Conservation (phyloP, 2,113 vertebrate species). For the Chelonoidis abingdonii region DNA sequence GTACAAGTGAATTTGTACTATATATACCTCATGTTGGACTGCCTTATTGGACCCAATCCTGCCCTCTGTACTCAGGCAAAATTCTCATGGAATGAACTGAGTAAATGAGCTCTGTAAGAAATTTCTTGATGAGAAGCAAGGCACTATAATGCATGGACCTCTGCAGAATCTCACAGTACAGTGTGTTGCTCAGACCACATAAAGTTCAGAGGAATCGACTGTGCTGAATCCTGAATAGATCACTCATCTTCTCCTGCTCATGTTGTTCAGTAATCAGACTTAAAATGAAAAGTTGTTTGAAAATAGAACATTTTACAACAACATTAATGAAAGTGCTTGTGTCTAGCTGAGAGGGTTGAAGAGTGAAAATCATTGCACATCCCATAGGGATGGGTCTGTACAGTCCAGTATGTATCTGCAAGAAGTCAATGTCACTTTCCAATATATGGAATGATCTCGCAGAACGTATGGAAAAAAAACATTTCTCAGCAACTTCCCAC, state of each 20-base stretch:
- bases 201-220: neutral
- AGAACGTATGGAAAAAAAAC: neutral
- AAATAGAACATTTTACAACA: neutral
- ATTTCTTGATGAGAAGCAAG: neutral
- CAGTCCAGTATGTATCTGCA: fast-evolving
- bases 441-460: neutral
- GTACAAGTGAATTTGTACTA: neutral
- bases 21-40: fast-evolving
- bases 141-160: fast-evolving
- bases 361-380: neutral
- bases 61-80: neutral
- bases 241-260: neutral
- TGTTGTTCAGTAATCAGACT: neutral
- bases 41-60: neutral
- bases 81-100: neutral
- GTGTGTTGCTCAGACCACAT: neutral
- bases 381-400: neutral
- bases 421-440: fast-evolving
- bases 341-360: neutral
- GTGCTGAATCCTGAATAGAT: neutral
- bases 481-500: neutral
- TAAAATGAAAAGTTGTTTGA: neutral
- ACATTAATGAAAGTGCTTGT: neutral
- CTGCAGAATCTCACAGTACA: fast-evolving
- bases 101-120: neutral